Evolutionary conservation across 2,888 invertebrate genomes (phyloP), one percentile per base, ranked within the genome.

Genomic region (Taenaris catops): DNA sequence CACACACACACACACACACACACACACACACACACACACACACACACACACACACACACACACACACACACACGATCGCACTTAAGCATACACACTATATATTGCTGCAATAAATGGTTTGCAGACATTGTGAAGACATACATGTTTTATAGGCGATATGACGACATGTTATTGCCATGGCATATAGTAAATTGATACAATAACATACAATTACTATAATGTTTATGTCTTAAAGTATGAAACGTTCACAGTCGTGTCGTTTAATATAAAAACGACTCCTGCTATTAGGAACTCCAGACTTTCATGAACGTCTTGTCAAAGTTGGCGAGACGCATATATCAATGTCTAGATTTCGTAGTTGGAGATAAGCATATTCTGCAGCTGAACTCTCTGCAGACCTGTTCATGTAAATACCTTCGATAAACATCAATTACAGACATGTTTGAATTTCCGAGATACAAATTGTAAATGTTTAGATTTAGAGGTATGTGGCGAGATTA

Each of bases 271-370:
- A 1, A 7, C 2, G 6, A 6, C 11, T 12, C 4, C 4, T 14
- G 29, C 19, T 2, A n/a, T 29, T 20, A 14, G 32, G 18, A 38
- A 27, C 17, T 19, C 14, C 28, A 8, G 24, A 21, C 33, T 33
- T 37, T 36, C 23, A 18, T 40, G 34, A 39, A 34, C 18, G 18
- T n/a, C 24, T 33, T 18, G 36, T 40, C 40, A 34, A 24, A 31
- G 25, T 12, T 25, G 42, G 28, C 28, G 39, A 39, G 33, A 39
- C 26, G 8, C 35, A 31, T 37, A 31, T 25, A 27, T 39, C 29
- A 27, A 10, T 25, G 33, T 26, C 28, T 25, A 26, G 16, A 23
- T 36, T 36, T 44, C 17, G 29, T 36, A 31, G 27, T 21, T 25
- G 11, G 21, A 37, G 26, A 41, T 41, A 41, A 38, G 17, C 11